Evolutionary conservation across 2,888 invertebrate species (phyloP).

Genomic region (Aphodius sticticus): DNA sequence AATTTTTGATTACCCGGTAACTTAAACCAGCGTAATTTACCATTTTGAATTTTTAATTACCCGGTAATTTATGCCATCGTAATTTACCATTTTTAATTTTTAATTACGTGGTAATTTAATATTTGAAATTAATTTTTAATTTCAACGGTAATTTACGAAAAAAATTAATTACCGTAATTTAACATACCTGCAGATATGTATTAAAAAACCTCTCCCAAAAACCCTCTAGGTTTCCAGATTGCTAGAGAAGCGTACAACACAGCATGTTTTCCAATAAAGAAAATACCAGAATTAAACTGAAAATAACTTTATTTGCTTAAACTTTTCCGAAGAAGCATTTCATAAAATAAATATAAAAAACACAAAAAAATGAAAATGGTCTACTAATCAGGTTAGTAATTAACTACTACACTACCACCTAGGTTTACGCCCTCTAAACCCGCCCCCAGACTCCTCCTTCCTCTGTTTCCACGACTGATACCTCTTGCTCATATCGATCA

Average conservation of each 20-base stretch:
- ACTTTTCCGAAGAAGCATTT: neutral
- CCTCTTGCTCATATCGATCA: slow-evolving; percentile 79
- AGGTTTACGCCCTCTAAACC: slow-evolving; percentile 31
- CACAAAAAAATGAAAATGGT: slow-evolving; percentile 11
- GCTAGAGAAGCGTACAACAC: neutral
- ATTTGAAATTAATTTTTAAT: no score
- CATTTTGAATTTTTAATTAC: no score
- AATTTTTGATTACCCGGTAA: no score
- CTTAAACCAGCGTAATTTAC: no score
- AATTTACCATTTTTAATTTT: no score
- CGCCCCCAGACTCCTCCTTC: slow-evolving; percentile 60
- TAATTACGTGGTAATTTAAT: no score
- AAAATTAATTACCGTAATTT: no score
- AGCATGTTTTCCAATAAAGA: neutral
- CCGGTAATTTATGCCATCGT: no score
- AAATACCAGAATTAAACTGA: neutral
- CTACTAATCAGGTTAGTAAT: slow-evolving; percentile 11
- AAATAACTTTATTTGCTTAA: neutral
- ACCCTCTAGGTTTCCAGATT: no score
- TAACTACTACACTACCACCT: slow-evolving; percentile 32
- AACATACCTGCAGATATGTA: no score
- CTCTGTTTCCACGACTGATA: slow-evolving; percentile 74
- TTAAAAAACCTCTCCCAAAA: no score
- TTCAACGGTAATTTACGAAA: no score
- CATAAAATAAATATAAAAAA: slow-evolving; percentile 24